These are phyloP conservation scores for Rostratula benghalensis DNA, from an alignment of 2,113 vertebrate species.

Conservation along the genomic window DNA sequence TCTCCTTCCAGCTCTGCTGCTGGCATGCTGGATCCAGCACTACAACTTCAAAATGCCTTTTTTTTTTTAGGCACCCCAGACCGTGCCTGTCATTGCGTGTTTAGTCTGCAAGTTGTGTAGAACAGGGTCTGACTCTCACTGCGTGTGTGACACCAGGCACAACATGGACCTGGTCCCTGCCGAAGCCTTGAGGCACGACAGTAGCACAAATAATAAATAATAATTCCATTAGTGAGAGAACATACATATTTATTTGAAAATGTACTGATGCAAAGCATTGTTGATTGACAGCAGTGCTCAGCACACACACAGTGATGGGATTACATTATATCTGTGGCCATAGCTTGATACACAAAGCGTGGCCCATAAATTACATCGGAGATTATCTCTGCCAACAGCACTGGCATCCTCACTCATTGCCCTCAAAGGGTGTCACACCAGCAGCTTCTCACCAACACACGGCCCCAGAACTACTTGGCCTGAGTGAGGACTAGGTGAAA, in stretches of 20 bases:
- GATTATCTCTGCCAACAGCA: background rate
- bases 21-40: background rate
- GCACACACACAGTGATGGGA: background rate
- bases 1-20: background rate
- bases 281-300: slow-evolving; percentile 28
- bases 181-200: background rate
- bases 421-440: background rate
- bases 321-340: background rate
- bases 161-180: background rate
- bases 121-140: background rate
- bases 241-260: slow-evolving; percentile 57
- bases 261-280: background rate
- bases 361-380: background rate
- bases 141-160: background rate
- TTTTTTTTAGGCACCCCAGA: background rate
- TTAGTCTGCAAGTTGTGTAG: background rate
- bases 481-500: background rate
- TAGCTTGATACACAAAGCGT: background rate
- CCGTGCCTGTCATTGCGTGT: background rate
- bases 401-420: background rate
- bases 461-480: background rate
- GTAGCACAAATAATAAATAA: slow-evolving; percentile 44
- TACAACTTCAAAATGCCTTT: background rate
- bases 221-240: background rate
- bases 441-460: background rate